phyloP scores from a whole-genome alignment of 1,140 invertebrate genomes.

The Aphis craccivora region DNA sequence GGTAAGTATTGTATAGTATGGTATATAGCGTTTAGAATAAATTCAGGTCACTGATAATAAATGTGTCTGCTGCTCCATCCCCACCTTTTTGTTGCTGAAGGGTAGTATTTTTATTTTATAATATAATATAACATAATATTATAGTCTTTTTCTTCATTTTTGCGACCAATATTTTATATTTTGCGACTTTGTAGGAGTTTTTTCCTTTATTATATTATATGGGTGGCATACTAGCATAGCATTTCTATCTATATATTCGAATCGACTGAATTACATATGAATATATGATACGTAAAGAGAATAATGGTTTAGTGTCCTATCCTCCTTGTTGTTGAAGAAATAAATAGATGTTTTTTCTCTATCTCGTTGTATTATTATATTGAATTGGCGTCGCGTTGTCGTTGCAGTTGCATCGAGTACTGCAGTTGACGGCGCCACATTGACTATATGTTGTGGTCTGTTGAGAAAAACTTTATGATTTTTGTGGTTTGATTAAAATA shows the following conservation, averaged over 20 bases:
- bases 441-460: background rate
- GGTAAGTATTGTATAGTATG: background rate
- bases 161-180: slow-evolving; percentile 51
- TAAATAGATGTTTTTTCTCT: background rate
- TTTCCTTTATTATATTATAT: background rate
- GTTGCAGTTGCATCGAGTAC: slow-evolving; percentile 29
- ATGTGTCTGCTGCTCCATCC: slow-evolving; percentile 24
- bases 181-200: slow-evolving; percentile 13
- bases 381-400: slow-evolving; percentile 28
- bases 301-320: background rate
- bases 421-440: slow-evolving; percentile 21
- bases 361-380: background rate
- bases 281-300: background rate
- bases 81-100: background rate
- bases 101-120: slow-evolving; percentile 17
- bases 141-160: slow-evolving; percentile 36
- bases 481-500: slow-evolving; percentile 2
- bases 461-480: background rate
- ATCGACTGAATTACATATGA: background rate
- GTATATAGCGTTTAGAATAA: slow-evolving; percentile 28
- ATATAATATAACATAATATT: background rate
- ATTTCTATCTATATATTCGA: background rate
- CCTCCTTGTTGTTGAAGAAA: background rate
- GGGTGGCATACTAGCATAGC: background rate
- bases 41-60: slow-evolving; percentile 30